These are phyloP conservation scores for Mercenaria mercenaria DNA, from an alignment of 1,140 invertebrate species.

Conservation along the genomic window DNA sequence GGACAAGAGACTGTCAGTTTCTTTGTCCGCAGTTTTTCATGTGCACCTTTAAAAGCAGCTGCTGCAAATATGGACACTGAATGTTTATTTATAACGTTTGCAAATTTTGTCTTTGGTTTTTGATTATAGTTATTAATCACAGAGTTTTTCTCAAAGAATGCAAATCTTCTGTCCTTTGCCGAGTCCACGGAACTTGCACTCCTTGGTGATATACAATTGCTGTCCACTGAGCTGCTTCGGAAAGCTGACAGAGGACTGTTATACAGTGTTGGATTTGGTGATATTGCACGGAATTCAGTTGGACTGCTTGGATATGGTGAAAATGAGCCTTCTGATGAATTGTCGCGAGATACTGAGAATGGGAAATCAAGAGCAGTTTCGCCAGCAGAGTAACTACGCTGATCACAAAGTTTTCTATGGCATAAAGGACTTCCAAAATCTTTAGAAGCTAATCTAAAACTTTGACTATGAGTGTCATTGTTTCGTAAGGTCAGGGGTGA, in stretches of 20 bases:
- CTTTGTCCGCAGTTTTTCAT: conserved; percentile 33
- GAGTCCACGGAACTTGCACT: conserved; percentile 19
- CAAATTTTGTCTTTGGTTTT: conserved; percentile 43
- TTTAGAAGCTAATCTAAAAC: neutral
- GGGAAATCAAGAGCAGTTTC: conserved; percentile 5
- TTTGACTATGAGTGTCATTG: neutral
- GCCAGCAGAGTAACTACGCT: neutral
- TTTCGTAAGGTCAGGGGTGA: neutral
- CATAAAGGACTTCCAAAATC: neutral
- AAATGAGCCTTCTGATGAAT: conserved; percentile 12
- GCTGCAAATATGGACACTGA: conserved; percentile 50
- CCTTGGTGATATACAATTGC: neutral
- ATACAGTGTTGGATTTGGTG: conserved; percentile 40
- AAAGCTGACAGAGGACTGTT: conserved; percentile 34
- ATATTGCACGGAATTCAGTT: conserved; percentile 46
- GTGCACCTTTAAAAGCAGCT: conserved; percentile 24
- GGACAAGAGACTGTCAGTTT: conserved; percentile 62
- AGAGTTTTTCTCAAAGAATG: conserved; percentile 41
- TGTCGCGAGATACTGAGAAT: neutral
- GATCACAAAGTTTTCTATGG: neutral
- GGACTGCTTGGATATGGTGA: conserved; percentile 21
- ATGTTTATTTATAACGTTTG: conserved; percentile 44
- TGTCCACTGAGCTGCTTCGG: conserved; percentile 31
- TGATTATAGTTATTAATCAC: conserved; percentile 28
- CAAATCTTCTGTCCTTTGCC: conserved; percentile 18